Evolutionary conservation across 2,113 vertebrate genomes (phyloP).

Genomic region (Thunnus maccoyii): DNA sequence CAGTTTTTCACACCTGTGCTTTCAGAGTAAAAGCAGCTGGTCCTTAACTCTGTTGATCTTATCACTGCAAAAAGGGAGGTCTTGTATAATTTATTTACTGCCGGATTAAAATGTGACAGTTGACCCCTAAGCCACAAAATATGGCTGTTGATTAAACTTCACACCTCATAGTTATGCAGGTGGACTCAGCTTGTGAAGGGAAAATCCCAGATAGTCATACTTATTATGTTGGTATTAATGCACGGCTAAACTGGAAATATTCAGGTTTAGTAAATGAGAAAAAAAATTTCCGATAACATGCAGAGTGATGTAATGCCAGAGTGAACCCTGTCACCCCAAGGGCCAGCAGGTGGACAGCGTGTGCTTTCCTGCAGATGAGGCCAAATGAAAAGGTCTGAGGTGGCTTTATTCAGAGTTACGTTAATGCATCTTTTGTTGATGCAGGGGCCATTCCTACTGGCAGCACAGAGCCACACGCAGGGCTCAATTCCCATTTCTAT

Average conservation of each 20-base stretch:
- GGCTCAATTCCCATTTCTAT: constrained; percentile 81
- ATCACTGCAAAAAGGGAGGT: neutral
- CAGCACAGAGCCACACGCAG: constrained; percentile 74
- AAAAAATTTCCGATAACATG: constrained; percentile 2
- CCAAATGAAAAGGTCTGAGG: constrained; percentile 74
- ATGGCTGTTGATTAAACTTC: constrained; percentile 41
- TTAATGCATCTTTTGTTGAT: constrained; percentile 83
- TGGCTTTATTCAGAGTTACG: constrained; percentile 73
- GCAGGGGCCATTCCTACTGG: constrained; percentile 60
- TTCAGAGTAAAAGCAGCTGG: constrained; percentile 2
- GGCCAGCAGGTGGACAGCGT: constrained; percentile 68
- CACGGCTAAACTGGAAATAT: constrained; percentile 11
- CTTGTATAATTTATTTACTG: neutral
- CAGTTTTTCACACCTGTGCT: neutral
- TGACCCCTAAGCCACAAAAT: constrained; percentile 31
- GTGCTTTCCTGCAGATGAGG: constrained; percentile 68
- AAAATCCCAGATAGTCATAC: constrained; percentile 29
- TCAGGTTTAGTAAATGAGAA: constrained; percentile 16
- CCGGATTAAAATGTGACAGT: constrained; percentile 35
- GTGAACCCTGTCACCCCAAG: constrained; percentile 59
- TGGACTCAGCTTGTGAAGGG: constrained; percentile 19
- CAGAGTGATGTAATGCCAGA: constrained; percentile 41
- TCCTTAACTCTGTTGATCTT: neutral
- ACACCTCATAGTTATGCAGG: constrained; percentile 29
- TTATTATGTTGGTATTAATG: constrained; percentile 7